Evolutionary conservation across 1,140 invertebrate genomes (phyloP).

Genomic region (Drosophila pachea): DNA sequence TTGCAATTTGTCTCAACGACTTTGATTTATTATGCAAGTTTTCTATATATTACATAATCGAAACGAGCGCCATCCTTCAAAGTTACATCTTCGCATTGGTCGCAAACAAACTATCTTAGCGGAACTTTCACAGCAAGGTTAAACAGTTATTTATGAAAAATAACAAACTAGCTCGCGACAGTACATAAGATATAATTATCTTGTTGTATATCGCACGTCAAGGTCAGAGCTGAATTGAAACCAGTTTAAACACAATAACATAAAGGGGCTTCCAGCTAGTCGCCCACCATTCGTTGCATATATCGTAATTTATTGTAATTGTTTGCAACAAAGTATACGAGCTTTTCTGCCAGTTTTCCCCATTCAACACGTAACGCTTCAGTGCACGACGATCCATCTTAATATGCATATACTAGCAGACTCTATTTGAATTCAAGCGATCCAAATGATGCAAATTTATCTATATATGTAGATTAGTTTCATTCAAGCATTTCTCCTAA

Average conservation of each 20-base stretch:
- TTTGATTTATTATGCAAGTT: background rate
- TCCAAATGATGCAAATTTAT: no score
- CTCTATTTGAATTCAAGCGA: no score
- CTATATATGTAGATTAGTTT: background rate
- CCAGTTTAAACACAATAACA: constrained; percentile 24
- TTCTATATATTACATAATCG: background rate
- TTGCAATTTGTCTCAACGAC: background rate
- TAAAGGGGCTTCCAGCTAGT: background rate
- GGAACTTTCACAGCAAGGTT: constrained; percentile 28
- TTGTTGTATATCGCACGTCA: constrained; percentile 15
- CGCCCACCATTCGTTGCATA: constrained; percentile 18
- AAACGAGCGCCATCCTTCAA: no score
- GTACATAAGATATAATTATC: constrained; percentile 34
- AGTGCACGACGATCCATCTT: constrained; percentile 5
- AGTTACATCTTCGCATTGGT: no score
- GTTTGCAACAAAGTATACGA: background rate
- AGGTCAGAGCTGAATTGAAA: constrained; percentile 35
- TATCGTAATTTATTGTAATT: constrained; percentile 24
- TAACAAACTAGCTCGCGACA: constrained; percentile 26
- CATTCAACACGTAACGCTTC: constrained; percentile 12
- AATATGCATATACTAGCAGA: background rate
- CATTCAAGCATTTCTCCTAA: no score
- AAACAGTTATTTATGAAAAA: constrained; percentile 29
- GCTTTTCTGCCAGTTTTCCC: constrained; percentile 8
- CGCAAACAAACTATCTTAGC: background rate